Evolutionary conservation across 2,888 invertebrate genomes (phyloP).

Genomic region (Campoplex nolae): DNA sequence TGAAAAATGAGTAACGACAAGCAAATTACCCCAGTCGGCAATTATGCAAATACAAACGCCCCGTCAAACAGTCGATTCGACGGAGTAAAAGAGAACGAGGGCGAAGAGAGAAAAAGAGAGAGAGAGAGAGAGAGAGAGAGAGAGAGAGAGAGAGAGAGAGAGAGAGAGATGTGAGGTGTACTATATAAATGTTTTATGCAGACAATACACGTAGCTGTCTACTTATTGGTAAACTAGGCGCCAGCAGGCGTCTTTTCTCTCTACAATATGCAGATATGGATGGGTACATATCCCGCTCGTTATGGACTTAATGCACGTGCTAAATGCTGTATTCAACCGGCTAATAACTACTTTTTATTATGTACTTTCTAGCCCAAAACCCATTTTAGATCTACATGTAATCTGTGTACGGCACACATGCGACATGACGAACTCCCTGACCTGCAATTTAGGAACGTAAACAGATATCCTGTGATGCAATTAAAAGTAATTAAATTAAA

Average conservation of each 20-base stretch:
- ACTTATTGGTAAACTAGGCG: slow-evolving; percentile 58
- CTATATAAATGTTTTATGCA: slow-evolving; percentile 16
- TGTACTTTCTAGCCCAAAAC: slow-evolving; percentile 9
- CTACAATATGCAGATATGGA: slow-evolving; percentile 49
- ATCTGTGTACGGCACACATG: background rate
- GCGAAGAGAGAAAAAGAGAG: slow-evolving; percentile 4
- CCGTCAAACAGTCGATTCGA: slow-evolving; percentile 51
- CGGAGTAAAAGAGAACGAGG: slow-evolving; percentile 24
- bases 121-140: slow-evolving; percentile 14
- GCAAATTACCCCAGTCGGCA: slow-evolving; percentile 75
- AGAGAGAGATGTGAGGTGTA: background rate
- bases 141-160: slow-evolving; percentile 21
- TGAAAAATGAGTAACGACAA: slow-evolving; percentile 77
- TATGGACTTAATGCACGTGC: slow-evolving; percentile 19
- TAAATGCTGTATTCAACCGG: slow-evolving; percentile 21
- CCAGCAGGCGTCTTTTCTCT: slow-evolving; percentile 52
- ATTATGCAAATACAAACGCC: slow-evolving; percentile 75
- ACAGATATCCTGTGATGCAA: background rate
- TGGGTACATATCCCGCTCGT: slow-evolving; percentile 28
- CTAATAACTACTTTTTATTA: slow-evolving; percentile 44
- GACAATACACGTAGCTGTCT: slow-evolving; percentile 38
- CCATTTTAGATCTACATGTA: slow-evolving; percentile 6
- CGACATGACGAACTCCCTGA: background rate
- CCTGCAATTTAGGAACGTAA: background rate
- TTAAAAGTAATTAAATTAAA: slow-evolving; percentile 27